Evolutionary conservation across 2,888 invertebrate species (phyloP), one percentile per base, ranked within the genome.

Genomic region (Minunthozetes semirufus): DNA sequence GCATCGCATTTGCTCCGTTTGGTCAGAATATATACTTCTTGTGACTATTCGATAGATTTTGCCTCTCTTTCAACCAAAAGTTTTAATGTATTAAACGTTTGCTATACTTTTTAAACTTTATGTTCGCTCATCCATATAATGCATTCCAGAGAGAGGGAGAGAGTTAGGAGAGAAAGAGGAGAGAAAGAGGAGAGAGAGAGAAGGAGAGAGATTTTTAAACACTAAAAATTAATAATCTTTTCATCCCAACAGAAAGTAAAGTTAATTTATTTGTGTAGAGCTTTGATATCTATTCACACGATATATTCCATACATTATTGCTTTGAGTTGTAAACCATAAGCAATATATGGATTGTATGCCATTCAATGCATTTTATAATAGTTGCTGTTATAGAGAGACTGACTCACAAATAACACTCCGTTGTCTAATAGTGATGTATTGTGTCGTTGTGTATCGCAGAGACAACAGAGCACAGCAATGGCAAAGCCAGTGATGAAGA

Each of bases 161-260:
- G n/a, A 13, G 19, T 33, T 11, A 53, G 53, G 19, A 19, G 19
- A 19, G 9, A 19, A 19, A 19, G 9, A 19, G 19, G 22, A 22
- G 19, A n/a, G 27, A 13, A 33, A 15, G 33, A 33, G 61, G 4
- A 33, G 13, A 19, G 9, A 9, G 11, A 13, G 19, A 5, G 19
- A 9, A 22, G 22, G 9, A 19, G 19, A 9, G 19, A 19, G 5
- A 9, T 8, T 53, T 22, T 53, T 5, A 17, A 15, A 68, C 61
- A 75, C 50, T 66, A 27, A 56, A 66, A 50, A 71, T 68, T 74
- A 53, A 50, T 50, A 71, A 59, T 48, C 77, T 68, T 71, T 77
- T 74, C 46, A 33, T 38, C 70, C 72, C 74, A 68, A 68, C 68
- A 68, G 68, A 68, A 63, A 50, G 22, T 56, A 56, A 56, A 68